Conservation (phyloP, 2,797 vertebrate species). For the Tangara arthus region DNA sequence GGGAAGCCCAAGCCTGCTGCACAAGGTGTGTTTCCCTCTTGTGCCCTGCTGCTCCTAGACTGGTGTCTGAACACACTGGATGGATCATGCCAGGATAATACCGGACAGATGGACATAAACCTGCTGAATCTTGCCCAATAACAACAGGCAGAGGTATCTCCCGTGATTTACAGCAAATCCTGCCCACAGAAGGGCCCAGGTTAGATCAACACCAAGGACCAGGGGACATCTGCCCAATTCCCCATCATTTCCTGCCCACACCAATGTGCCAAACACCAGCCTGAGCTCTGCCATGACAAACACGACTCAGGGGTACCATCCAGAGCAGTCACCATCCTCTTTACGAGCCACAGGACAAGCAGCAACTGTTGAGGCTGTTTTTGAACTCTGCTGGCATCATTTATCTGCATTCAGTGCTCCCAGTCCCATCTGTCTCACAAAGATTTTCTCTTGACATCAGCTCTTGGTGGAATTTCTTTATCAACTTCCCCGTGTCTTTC, state of each 20-base stretch:
- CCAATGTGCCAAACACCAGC: neutral
- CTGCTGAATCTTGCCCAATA: neutral
- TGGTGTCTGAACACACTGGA: neutral
- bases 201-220: neutral
- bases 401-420: neutral
- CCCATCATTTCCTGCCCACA: neutral
- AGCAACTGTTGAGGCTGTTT: neutral
- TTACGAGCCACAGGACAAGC: neutral
- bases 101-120: neutral
- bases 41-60: fast-evolving
- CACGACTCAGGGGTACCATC: fast-evolving
- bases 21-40: neutral
- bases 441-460: neutral
- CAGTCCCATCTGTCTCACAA: neutral
- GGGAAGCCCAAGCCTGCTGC: neutral
- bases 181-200: neutral
- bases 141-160: neutral
- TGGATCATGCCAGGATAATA: neutral
- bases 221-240: neutral
- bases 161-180: neutral
- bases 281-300: neutral
- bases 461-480: neutral
- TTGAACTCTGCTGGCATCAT: neutral
- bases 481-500: neutral
- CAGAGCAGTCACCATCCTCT: neutral